Conservation (phyloP, 2,888 invertebrate species). For the Beris morrisii region DNA sequence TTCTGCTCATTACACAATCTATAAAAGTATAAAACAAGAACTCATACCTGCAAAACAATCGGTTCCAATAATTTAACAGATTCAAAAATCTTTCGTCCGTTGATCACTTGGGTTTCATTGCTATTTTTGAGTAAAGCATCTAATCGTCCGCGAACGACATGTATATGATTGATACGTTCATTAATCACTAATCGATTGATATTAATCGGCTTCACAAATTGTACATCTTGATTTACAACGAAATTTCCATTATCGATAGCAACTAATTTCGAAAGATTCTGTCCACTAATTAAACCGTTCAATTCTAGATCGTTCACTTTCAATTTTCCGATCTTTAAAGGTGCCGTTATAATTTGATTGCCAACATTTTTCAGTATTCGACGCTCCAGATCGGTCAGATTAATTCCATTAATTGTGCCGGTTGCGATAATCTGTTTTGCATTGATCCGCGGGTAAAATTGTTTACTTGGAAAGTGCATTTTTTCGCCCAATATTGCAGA, state of each 20-base stretch:
- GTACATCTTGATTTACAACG: slow-evolving; percentile 55
- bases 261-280: slow-evolving; percentile 50
- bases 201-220: slow-evolving; percentile 54
- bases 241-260: slow-evolving; percentile 53
- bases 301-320: slow-evolving; percentile 47
- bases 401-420: slow-evolving; percentile 56
- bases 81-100: slow-evolving; percentile 56
- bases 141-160: slow-evolving; percentile 54
- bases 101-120: slow-evolving; percentile 54
- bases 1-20: background rate
- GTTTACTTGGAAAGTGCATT: no score
- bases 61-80: slow-evolving; percentile 56
- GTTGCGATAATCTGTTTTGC: slow-evolving; percentile 55
- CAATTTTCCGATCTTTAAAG: slow-evolving; percentile 46
- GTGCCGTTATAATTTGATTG: slow-evolving; percentile 56
- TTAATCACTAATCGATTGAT: slow-evolving; percentile 54
- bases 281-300: slow-evolving; percentile 45
- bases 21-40: background rate
- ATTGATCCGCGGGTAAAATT: slow-evolving; percentile 44
- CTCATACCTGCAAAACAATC: slow-evolving; percentile 51
- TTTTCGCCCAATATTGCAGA: no score
- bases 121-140: slow-evolving; percentile 56
- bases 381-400: slow-evolving; percentile 55
- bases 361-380: slow-evolving; percentile 58
- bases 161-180: slow-evolving; percentile 57